These are phyloP conservation scores for Kryptopterus vitreolus DNA, from an alignment of 2,797 vertebrate genomes.

Conservation along the genomic window DNA sequence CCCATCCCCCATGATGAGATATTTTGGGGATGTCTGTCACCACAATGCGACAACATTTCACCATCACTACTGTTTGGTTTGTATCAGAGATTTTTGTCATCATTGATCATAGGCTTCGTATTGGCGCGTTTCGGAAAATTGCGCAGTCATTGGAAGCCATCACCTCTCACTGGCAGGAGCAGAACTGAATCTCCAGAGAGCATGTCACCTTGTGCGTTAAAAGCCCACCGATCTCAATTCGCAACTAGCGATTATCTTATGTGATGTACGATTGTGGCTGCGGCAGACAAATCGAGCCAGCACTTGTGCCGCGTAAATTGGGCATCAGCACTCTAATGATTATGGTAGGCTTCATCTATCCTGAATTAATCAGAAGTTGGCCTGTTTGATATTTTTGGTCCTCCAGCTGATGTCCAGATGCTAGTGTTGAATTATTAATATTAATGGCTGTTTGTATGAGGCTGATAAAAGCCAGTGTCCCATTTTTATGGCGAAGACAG, in stretches of 20 bases:
- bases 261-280: neutral
- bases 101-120: too few species aligned
- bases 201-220: too few species aligned
- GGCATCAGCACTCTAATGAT: neutral
- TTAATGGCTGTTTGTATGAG: conserved; percentile 13
- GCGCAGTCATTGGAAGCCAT: neutral
- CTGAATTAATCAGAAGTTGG: neutral
- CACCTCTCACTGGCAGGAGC: neutral
- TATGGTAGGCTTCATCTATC: neutral
- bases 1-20: neutral
- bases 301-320: neutral
- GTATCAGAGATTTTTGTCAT: neutral
- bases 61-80: too few species aligned
- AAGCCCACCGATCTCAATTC: neutral
- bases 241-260: neutral
- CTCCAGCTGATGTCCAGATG: conserved; percentile 7
- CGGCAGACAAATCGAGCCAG: too few species aligned
- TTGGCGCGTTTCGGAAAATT: neutral
- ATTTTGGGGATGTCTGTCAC: neutral
- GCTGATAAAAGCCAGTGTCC: conserved; percentile 11
- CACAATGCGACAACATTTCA: neutral
- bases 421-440: conserved; percentile 8
- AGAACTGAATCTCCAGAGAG: neutral
- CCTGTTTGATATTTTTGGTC: neutral
- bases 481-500: conserved; percentile 4